Conservation (phyloP, 2,888 invertebrate genomes). For the Dicycla oo region DNA sequence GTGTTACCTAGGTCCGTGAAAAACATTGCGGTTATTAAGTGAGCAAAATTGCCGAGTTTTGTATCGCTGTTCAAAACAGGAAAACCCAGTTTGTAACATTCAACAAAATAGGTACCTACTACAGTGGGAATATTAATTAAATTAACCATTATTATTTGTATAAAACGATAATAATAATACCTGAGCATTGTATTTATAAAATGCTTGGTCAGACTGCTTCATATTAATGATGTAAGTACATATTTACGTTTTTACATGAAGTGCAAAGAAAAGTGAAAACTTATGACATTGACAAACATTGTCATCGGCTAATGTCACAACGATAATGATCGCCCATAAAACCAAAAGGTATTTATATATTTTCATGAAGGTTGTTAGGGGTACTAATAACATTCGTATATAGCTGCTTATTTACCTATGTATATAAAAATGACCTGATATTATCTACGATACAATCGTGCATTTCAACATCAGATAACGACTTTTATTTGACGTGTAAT, state of each 20-base stretch:
- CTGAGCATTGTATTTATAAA: slow-evolving; percentile 11
- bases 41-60: neutral
- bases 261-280: slow-evolving; percentile 1
- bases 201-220: neutral
- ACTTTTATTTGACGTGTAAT: slow-evolving; percentile 55
- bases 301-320: slow-evolving; percentile 30
- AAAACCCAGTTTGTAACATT: slow-evolving; percentile 24
- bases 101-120: slow-evolving; percentile 1
- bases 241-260: neutral
- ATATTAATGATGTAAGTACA: neutral
- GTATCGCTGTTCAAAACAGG: slow-evolving; percentile 22
- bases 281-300: slow-evolving; percentile 34
- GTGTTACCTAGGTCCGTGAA: neutral
- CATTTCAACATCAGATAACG: slow-evolving; percentile 61
- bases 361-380: slow-evolving; percentile 27
- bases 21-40: neutral
- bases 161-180: neutral
- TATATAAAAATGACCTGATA: slow-evolving; percentile 55
- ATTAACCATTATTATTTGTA: slow-evolving; percentile 10
- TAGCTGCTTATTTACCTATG: slow-evolving; percentile 26
- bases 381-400: slow-evolving; percentile 22
- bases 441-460: slow-evolving; percentile 48
- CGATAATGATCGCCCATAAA: slow-evolving; percentile 44
- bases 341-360: slow-evolving; percentile 36
- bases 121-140: slow-evolving; percentile 16